Base-by-base conservation (phyloP, 53 echinoderm and acorn worm genomes). In the Stichopus horrens region DNA sequence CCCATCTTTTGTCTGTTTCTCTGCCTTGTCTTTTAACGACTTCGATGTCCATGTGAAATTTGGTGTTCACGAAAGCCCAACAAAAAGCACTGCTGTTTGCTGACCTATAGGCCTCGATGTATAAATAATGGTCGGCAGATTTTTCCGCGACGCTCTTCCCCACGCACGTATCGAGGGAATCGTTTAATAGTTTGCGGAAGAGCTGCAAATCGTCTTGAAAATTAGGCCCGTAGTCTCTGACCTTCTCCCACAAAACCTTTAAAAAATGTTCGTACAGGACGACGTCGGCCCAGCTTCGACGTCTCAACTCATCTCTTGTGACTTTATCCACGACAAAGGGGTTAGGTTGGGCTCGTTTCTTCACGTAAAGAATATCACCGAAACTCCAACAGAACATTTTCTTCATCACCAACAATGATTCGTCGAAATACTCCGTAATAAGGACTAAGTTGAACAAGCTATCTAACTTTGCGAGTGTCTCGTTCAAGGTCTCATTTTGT, bases 391-490 rank as follows among this genome's bases (percentile, higher is more conserved):
- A 92, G 53, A 94, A 57, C 53, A 86, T 6, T 77, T 78, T 83
- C 78, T 90, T 90, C 21, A 94, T 67, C 4, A 94, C 52, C 51
- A 94, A 23, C 65, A 93, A 65, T 0, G 94, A 94, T 59, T 94
- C 94, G 58, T 94, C 90, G 55, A 91, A 90, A 67, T 94, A 92
- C 16, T 94, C 92, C 9, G 94, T 94, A 21, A 94, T 83, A 9
- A 94, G 60, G 13, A 91, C 87, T 20, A 94, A 22, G 67, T 81
- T 53, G 60, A 94, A 84, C 55, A 92, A 83, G 9, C 54, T n/a
- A 19, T 80, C 85, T 5, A 94, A 73, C 52, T 90, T 90, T 14
- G 23, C 5, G n/a, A 94, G 87, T 58, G 74, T 87, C 52, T 74
- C 83, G 57, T 65, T 68, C 52, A 85, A 51, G 5, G 60, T 7